phyloP scores from a whole-genome alignment of 2,888 invertebrate species.

The Hoplodrina ambigua region DNA sequence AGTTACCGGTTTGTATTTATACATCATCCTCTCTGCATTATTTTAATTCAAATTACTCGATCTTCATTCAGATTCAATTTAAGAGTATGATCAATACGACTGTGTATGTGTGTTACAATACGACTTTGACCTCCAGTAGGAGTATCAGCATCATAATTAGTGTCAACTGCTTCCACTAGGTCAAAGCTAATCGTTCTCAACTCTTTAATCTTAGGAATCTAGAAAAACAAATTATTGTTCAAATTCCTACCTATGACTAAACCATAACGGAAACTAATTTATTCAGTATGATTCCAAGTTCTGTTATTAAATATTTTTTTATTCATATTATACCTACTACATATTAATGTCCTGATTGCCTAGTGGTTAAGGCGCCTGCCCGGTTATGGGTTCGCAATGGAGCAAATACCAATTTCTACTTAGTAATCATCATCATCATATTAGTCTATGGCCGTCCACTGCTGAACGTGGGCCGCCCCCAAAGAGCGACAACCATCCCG shows the following conservation, averaged over 20 bases:
- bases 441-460: too few species aligned
- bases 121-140: not conserved
- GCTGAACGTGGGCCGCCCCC: too few species aligned
- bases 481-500: too few species aligned
- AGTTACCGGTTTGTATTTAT: too few species aligned
- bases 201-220: not conserved
- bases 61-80: not conserved
- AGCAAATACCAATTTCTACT: too few species aligned
- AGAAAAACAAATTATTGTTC: not conserved
- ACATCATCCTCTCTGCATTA: too few species aligned
- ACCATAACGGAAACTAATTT: slow-evolving; percentile 11
- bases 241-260: slow-evolving; percentile 35
- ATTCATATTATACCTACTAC: slow-evolving; percentile 17
- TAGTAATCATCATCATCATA: too few species aligned
- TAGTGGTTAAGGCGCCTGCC: too few species aligned
- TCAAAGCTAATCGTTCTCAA: not conserved
- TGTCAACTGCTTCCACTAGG: not conserved
- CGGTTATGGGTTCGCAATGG: too few species aligned
- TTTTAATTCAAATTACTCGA: too few species aligned
- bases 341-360: too few species aligned
- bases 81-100: not conserved
- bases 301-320: not conserved
- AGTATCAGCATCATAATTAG: slow-evolving; percentile 2
- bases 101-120: not conserved
- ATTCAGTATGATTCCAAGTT: slow-evolving; percentile 12